A percentile compares a stretch with the other conserved stretches of the same genome.
These are phyloP conservation scores for Hydrocynus forskahlii DNA, from an alignment of 2,797 vertebrate genomes.

Conservation along the genomic window DNA sequence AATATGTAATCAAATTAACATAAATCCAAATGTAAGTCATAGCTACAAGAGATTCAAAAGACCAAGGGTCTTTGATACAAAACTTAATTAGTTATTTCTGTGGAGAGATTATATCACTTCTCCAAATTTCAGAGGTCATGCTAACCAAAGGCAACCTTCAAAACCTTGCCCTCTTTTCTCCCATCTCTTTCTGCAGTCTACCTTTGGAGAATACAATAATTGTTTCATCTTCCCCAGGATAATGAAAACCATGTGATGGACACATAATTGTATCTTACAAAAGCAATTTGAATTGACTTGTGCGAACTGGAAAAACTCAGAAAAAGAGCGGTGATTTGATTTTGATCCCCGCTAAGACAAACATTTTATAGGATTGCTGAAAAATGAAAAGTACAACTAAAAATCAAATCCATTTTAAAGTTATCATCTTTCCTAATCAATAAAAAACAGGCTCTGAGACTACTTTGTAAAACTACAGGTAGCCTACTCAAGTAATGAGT, in stretches of 20 bases:
- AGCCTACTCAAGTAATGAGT: slow-evolving; percentile 11
- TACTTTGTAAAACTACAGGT: slow-evolving; percentile 26
- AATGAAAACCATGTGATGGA: slow-evolving; percentile 32
- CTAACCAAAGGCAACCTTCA: neutral
- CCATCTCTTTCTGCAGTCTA: neutral
- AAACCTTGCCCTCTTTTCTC: neutral
- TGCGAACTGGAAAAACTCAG: slow-evolving; percentile 40
- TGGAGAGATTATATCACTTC: neutral
- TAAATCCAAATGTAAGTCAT: no score
- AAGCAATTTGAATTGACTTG: slow-evolving; percentile 54
- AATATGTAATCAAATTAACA: no score
- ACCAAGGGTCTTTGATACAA: neutral
- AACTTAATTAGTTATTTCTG: neutral
- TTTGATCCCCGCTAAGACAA: slow-evolving; percentile 26
- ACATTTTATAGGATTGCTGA: slow-evolving; percentile 50
- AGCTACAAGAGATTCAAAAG: no score
- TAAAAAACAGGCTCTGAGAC: slow-evolving; percentile 31
- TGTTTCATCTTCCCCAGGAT: slow-evolving; percentile 26
- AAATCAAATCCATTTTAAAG: slow-evolving; percentile 53
- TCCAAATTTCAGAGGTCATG: neutral
- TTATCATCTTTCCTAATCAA: slow-evolving; percentile 49
- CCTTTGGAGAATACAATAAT: slow-evolving; percentile 14
- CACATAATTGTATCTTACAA: slow-evolving; percentile 35
- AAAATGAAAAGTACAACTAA: slow-evolving; percentile 57
- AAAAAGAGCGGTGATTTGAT: slow-evolving; percentile 45